phyloP scores from a whole-genome alignment of 2,888 invertebrate genomes.

The Chrysomela aeneicollis region DNA sequence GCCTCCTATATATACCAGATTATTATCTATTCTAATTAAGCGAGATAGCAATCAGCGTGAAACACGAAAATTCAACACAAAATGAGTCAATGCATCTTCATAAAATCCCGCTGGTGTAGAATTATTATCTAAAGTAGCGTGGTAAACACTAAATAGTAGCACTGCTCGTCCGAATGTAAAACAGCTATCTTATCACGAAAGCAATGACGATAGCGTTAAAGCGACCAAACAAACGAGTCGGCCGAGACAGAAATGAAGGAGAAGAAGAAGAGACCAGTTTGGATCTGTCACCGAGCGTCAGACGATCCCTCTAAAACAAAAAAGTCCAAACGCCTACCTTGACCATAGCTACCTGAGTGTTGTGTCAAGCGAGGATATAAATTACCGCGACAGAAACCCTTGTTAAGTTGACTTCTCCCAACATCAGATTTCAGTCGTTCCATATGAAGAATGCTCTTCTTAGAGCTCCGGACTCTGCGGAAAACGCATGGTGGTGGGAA shows the following conservation, averaged over 20 bases:
- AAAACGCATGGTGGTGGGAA: constrained; percentile 47
- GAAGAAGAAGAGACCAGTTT: constrained; percentile 36
- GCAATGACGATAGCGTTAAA: constrained; percentile 55
- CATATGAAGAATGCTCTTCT: background rate
- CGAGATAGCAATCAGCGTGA: constrained; percentile 33
- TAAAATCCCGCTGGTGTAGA: constrained; percentile 37
- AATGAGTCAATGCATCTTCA: constrained; percentile 39
- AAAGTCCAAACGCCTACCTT: constrained; percentile 60
- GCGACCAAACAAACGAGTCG: constrained; percentile 47
- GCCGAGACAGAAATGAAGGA: constrained; percentile 31
- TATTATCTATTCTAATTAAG: constrained; percentile 16
- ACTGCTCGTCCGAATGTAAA: constrained; percentile 55
- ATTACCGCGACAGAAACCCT: constrained; percentile 62
- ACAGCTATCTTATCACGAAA: constrained; percentile 57
- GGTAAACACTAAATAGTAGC: constrained; percentile 57
- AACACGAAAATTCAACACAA: constrained; percentile 39
- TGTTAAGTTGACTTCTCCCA: constrained; percentile 57
- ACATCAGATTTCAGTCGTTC: constrained; percentile 56
- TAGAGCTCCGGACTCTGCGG: constrained; percentile 12
- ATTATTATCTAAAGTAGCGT: constrained; percentile 55
- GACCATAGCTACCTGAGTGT: constrained; percentile 61
- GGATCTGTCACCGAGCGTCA: constrained; percentile 59
- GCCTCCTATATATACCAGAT: background rate
- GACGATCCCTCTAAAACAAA: constrained; percentile 57
- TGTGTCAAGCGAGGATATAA: constrained; percentile 60